These are phyloP conservation scores for Lithophane socia DNA, from an alignment of 2,888 invertebrate genomes.

Conservation along the genomic window DNA sequence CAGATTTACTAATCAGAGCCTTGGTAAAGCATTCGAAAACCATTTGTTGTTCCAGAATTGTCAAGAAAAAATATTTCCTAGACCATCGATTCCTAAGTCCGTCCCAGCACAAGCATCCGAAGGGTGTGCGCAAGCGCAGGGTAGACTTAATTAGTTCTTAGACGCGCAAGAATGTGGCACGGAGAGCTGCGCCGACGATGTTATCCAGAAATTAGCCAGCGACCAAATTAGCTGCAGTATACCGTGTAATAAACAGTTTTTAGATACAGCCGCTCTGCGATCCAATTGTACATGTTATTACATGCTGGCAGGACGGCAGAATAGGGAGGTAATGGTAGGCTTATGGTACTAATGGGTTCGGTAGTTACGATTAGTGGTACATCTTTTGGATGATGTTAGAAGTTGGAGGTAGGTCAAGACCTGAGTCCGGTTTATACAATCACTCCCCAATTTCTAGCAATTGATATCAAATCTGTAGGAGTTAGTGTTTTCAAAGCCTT, in stretches of 20 bases:
- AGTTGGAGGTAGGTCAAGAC: not conserved
- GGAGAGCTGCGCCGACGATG: conserved; percentile 64
- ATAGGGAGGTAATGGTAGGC: conserved; percentile 37
- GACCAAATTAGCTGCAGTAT: conserved; percentile 73
- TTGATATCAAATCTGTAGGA: not conserved
- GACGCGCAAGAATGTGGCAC: conserved; percentile 82
- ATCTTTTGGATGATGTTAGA: conserved; percentile 3
- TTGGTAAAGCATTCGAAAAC: not conserved
- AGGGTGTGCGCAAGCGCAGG: conserved; percentile 70
- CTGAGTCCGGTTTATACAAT: not conserved
- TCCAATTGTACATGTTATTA: conserved; percentile 59
- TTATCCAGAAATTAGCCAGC: conserved; percentile 76
- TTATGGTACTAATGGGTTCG: conserved; percentile 50
- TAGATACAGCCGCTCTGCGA: conserved; percentile 51
- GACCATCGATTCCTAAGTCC: conserved; percentile 33
- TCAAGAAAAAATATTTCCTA: conserved; percentile 7
- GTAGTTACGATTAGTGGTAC: conserved; percentile 28
- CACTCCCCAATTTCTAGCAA: not conserved
- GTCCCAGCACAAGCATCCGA: conserved; percentile 54
- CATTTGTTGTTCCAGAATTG: not conserved
- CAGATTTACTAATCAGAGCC: not conserved
- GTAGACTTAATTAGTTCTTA: conserved; percentile 85
- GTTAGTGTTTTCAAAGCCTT: not conserved
- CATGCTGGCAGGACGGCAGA: not conserved
- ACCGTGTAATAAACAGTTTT: conserved; percentile 65